phyloP scores from a whole-genome alignment of 1,140 invertebrate species.

The Sweltsa coloradensis region DNA sequence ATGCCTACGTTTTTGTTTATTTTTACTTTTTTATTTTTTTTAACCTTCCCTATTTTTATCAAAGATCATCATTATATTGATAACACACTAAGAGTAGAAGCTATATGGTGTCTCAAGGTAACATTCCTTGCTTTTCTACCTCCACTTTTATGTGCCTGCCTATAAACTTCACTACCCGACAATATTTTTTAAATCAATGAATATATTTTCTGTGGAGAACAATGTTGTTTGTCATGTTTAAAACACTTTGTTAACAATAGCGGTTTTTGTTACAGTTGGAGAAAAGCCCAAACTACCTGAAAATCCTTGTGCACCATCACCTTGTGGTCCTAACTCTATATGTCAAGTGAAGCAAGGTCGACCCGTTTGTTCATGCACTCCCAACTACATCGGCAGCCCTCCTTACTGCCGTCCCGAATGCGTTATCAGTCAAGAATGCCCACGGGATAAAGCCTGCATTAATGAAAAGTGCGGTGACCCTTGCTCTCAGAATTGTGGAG shows the following conservation, averaged over 20 bases:
- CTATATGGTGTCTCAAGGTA: no score
- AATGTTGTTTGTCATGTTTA: neutral
- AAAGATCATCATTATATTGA: no score
- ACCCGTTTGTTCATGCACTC: conserved; percentile 64
- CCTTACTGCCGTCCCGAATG: conserved; percentile 64
- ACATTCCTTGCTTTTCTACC: no score
- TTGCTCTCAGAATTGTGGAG: conserved; percentile 59
- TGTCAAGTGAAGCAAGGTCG: conserved; percentile 66
- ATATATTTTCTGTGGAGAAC: conserved; percentile 1
- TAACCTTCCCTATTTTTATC: no score
- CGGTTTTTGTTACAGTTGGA: conserved; percentile 20
- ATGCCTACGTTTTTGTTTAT: no score
- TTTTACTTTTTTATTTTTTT: no score
- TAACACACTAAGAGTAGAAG: no score
- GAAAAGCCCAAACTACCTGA: conserved; percentile 29
- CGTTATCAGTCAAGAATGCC: conserved; percentile 61
- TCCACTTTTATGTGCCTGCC: no score
- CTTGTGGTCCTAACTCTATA: conserved; percentile 74
- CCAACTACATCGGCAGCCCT: conserved; percentile 58
- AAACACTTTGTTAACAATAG: neutral
- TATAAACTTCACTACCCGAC: neutral
- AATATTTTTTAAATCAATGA: neutral
- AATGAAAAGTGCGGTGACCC: conserved; percentile 69
- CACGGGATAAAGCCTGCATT: conserved; percentile 59
- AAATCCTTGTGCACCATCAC: conserved; percentile 65